Evolutionary conservation across 1,140 invertebrate species (phyloP).

Genomic region (Camponotus pennsylvanicus): DNA sequence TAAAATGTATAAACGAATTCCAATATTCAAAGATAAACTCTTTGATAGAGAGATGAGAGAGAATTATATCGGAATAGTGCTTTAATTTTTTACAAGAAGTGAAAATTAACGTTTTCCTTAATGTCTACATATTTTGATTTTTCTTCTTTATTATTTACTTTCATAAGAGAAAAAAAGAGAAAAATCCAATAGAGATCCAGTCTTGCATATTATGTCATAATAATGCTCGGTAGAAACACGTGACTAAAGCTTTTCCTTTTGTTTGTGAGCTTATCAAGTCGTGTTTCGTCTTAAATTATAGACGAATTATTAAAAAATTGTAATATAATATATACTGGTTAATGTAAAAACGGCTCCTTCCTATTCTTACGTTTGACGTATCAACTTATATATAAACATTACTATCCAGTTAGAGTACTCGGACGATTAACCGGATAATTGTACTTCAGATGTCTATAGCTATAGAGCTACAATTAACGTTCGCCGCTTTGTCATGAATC

Average conservation of each 20-base stretch:
- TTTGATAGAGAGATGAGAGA: conserved; percentile 12
- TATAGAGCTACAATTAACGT: conserved; percentile 63
- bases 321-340: conserved; percentile 46
- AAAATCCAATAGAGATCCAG: conserved; percentile 69
- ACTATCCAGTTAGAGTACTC: conserved; percentile 47
- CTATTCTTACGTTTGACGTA: conserved; percentile 62
- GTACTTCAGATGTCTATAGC: conserved; percentile 71
- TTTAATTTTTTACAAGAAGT: conserved; percentile 37
- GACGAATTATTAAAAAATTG: conserved; percentile 54
- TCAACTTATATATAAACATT: conserved; percentile 64
- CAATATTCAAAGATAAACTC: conserved; percentile 59
- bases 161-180: conserved; percentile 61
- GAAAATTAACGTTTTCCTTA: conserved; percentile 55
- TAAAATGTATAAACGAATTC: conserved; percentile 47
- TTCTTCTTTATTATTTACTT: conserved; percentile 60
- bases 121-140: conserved; percentile 60
- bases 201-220: conserved; percentile 74
- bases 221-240: conserved; percentile 63
- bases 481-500: conserved; percentile 19
- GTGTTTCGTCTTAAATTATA: conserved; percentile 36
- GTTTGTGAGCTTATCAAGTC: conserved; percentile 38
- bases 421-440: conserved; percentile 68
- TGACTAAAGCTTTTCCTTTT: conserved; percentile 67
- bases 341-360: conserved; percentile 61
- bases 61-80: conserved; percentile 32